phyloP scores from a whole-genome alignment of 2,888 invertebrate species.

The Dicranocentrus wangi region DNA sequence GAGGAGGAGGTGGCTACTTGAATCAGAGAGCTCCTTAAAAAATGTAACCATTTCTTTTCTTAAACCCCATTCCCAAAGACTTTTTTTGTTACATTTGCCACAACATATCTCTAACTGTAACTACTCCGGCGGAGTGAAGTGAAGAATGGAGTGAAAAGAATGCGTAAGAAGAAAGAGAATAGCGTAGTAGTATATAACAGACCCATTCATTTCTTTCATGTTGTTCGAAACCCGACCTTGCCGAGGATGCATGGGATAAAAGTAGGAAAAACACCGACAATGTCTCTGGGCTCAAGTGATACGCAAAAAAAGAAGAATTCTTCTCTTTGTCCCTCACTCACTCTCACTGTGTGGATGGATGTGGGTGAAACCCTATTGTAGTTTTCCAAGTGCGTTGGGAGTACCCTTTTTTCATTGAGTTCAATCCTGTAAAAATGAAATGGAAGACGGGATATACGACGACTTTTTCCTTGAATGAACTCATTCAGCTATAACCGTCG shows the following conservation, averaged over 20 bases:
- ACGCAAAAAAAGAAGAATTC: neutral
- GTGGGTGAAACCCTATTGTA: too few relatives aligned
- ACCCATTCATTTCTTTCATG: neutral
- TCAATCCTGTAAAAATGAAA: too few relatives aligned
- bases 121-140: neutral
- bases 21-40: neutral
- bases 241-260: neutral
- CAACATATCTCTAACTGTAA: neutral
- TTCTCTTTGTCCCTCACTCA: neutral
- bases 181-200: neutral
- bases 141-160: conserved; percentile 2
- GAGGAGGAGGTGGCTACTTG: neutral
- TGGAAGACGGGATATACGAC: too few relatives aligned
- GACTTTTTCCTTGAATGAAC: too few relatives aligned
- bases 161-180: neutral
- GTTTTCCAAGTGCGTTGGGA: too few relatives aligned
- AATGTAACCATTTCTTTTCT: too few relatives aligned
- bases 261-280: neutral
- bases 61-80: neutral
- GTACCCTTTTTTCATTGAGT: too few relatives aligned
- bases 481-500: too few relatives aligned
- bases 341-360: too few relatives aligned
- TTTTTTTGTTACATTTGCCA: neutral
- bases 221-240: conserved; percentile 14
- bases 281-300: conserved; percentile 1